These are phyloP conservation scores for Eupithecia abbreviata DNA, from an alignment of 2,888 invertebrate species.

Conservation along the genomic window DNA sequence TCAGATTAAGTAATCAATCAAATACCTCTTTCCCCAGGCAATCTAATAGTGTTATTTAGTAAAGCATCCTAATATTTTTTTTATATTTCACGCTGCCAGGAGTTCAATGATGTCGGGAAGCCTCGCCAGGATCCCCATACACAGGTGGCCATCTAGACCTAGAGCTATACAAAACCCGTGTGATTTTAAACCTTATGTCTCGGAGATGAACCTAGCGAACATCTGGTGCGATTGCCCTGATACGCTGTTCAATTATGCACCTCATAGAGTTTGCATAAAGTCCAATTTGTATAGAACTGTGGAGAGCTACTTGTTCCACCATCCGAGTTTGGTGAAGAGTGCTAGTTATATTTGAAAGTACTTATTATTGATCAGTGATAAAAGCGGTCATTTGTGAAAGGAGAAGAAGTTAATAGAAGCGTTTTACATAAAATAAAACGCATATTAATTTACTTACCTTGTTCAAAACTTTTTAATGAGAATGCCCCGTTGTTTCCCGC, in stretches of 20 bases:
- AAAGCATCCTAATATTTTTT: background rate
- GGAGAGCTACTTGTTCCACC: constrained; percentile 69
- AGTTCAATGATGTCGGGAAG: constrained; percentile 79
- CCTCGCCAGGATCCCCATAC: constrained; percentile 79
- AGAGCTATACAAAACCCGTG: constrained; percentile 43
- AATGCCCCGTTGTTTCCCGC: too few relatives aligned
- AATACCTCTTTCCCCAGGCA: background rate
- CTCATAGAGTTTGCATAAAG: constrained; percentile 69
- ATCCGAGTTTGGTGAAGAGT: constrained; percentile 68
- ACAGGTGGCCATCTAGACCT: constrained; percentile 73
- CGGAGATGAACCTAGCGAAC: constrained; percentile 56
- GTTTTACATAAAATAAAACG: too few relatives aligned
- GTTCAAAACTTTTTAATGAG: too few relatives aligned
- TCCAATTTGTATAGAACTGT: constrained; percentile 64
- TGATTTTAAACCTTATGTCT: constrained; percentile 34
- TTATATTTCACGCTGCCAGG: constrained; percentile 73
- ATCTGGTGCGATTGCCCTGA: constrained; percentile 74
- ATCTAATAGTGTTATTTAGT: background rate
- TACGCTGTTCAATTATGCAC: constrained; percentile 65
- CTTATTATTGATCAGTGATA: background rate
- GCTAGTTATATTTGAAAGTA: constrained; percentile 68
- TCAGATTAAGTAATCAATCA: background rate
- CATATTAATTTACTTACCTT: too few relatives aligned
- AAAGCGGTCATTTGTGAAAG: background rate
- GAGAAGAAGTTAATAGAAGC: too few relatives aligned